Base-by-base conservation (phyloP, 2,797 vertebrate genomes). In the Moxostoma hubbsi region DNA sequence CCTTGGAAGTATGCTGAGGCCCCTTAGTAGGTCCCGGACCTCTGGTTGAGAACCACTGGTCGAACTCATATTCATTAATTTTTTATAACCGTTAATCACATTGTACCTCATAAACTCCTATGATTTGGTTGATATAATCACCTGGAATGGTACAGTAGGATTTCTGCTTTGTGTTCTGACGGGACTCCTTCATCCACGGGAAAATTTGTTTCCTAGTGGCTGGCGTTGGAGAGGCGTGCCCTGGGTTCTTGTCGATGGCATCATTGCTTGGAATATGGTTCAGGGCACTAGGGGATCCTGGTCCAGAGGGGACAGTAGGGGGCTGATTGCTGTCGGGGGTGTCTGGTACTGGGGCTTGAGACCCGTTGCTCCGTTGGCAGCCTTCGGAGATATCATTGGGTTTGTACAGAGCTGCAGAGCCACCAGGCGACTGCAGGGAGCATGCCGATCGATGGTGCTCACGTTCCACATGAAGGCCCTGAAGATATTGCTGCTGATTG, bases 181-280 rank as follows among this genome's bases (percentile, higher is more conserved):
- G 96, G 79, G 96, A 96, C 85, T 98, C 97, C 92, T 99, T 99
- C 98, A 99, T 99, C 98, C 98, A 99, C 0, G 98, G 97, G 89
- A 98, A 99, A 89, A 99, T 97, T 66, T 98, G 96, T 88, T 99
- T 99, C 88, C 95, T 94, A 83, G 94, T 86, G 4, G 92, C 89
- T 5, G 95, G 94, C 73, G 91, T 91, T 84, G 96, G 95, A 0
- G 97, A 97, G 87, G 93, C 93, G 88, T 94, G 94, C 87, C 93
- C 94, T 57, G 95, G 90, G 80, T 94, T 94, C 88, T 96, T 94
- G 89, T 92, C 92, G 89, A 88, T 90, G 83, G 95, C 88, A 73
- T 88, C 90, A 90, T 90, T 95, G 93, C 93, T 96, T 84, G 94
- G 90, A 93, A 95, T 97, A 90, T 96, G 95, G 92, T 93, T 92